Evolutionary conservation across 2,113 vertebrate genomes (phyloP).

Genomic region (Bufo bufo): DNA sequence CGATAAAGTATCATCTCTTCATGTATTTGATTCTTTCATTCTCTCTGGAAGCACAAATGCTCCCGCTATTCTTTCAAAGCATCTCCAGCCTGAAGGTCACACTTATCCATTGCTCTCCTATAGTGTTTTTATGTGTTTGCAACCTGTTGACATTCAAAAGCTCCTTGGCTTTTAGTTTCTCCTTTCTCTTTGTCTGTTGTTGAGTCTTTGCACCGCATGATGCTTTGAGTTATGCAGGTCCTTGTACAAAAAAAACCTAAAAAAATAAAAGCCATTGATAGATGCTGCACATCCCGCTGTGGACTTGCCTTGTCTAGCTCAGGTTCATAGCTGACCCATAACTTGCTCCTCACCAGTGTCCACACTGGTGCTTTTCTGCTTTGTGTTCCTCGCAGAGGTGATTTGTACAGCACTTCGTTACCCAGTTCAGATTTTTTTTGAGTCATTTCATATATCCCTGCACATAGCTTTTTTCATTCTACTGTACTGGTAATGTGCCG

Average conservation of each 20-base stretch:
- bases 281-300: slow-evolving; percentile 1
- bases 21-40: not conserved
- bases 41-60: not conserved
- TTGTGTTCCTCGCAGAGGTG: slow-evolving; percentile 3
- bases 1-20: not conserved
- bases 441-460: not conserved
- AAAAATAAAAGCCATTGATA: slow-evolving; percentile 1
- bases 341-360: slow-evolving; percentile 12
- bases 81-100: slow-evolving; percentile 7
- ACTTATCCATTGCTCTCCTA: slow-evolving; percentile 5
- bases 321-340: slow-evolving; percentile 23
- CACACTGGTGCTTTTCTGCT: not conserved
- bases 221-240: slow-evolving; percentile 10
- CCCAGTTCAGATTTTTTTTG: not conserved
- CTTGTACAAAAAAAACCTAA: not conserved
- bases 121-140: slow-evolving; percentile 18
- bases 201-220: not conserved
- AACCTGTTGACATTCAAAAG: slow-evolving; percentile 42
- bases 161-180: slow-evolving; percentile 18
- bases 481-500: not conserved
- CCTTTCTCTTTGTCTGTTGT: slow-evolving; percentile 13
- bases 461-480: not conserved
- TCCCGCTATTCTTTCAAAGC: not conserved
- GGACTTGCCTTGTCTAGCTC: not conserved
- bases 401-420: not conserved